These are phyloP conservation scores for Punctoribates punctum DNA, from an alignment of 2,888 invertebrate species.

Conservation along the genomic window DNA sequence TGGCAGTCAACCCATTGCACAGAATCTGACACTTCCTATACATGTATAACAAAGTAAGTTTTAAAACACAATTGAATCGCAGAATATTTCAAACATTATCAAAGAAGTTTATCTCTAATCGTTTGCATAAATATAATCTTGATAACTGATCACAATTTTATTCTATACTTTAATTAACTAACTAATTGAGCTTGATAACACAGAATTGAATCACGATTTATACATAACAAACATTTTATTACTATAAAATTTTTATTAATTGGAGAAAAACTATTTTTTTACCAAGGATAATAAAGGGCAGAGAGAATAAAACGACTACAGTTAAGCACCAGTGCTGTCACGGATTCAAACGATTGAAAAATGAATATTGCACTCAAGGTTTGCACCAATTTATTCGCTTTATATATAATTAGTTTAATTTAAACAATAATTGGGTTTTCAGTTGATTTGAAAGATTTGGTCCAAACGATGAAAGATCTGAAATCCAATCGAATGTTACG, in stretches of 20 bases:
- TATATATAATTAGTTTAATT: not conserved
- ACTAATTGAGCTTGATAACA: no score
- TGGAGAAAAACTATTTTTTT: constrained; percentile 35
- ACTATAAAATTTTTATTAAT: not conserved
- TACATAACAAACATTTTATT: not conserved
- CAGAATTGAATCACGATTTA: no score
- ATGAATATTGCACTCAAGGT: constrained; percentile 57
- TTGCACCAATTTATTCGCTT: constrained; percentile 5
- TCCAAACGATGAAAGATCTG: constrained; percentile 60
- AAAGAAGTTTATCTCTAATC: no score
- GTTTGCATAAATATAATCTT: no score
- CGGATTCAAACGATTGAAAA: constrained; percentile 59
- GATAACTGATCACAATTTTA: no score
- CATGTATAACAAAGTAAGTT: constrained; percentile 55
- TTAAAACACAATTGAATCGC: not conserved
- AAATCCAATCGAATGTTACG: constrained; percentile 55
- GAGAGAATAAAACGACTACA: constrained; percentile 62
- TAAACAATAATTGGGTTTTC: constrained; percentile 26
- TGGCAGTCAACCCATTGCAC: constrained; percentile 48
- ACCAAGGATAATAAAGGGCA: constrained; percentile 60
- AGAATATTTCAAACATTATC: no score
- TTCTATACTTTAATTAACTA: no score
- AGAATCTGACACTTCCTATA: constrained; percentile 55
- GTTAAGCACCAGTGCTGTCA: constrained; percentile 67
- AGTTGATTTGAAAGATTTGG: constrained; percentile 59